Evolutionary conservation across 2,888 invertebrate genomes (phyloP).

Genomic region (Chironomus tentans): DNA sequence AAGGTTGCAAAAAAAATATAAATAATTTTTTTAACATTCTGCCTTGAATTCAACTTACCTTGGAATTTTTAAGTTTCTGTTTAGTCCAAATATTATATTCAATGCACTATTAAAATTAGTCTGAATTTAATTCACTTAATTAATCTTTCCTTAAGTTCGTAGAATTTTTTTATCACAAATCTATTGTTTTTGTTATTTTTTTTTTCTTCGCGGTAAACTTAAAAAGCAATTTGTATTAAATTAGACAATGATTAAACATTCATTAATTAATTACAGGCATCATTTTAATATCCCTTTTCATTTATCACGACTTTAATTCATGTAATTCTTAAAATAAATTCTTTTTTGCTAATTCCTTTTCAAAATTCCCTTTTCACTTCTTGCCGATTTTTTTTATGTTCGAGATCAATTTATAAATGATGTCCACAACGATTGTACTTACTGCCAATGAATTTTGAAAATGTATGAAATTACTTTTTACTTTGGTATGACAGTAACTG

Average conservation of each 20-base stretch:
- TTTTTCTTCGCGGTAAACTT: background rate
- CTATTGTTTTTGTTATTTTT: background rate
- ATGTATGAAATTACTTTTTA: background rate
- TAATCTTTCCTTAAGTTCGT: background rate
- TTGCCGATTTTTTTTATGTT: too few species aligned
- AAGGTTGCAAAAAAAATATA: background rate
- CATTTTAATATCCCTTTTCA: too few species aligned
- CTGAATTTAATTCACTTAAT: background rate
- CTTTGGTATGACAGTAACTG: background rate
- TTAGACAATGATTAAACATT: too few species aligned
- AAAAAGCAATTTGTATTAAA: background rate
- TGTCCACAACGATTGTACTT: too few species aligned
- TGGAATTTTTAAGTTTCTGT: background rate
- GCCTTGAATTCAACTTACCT: background rate
- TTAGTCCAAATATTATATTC: background rate
- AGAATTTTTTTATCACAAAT: background rate
- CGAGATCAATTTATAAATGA: too few species aligned
- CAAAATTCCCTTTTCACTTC: too few species aligned
- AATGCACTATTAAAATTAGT: background rate
- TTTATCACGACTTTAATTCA: background rate
- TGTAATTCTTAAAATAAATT: background rate
- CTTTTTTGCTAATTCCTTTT: too few species aligned
- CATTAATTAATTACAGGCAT: too few species aligned
- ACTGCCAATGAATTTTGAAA: too few species aligned
- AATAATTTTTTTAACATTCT: background rate